Percentiles rank a stretch among this genome's conserved stretches.
Conservation (phyloP, 2,888 invertebrate species). For the Caenorhabditis angaria region DNA sequence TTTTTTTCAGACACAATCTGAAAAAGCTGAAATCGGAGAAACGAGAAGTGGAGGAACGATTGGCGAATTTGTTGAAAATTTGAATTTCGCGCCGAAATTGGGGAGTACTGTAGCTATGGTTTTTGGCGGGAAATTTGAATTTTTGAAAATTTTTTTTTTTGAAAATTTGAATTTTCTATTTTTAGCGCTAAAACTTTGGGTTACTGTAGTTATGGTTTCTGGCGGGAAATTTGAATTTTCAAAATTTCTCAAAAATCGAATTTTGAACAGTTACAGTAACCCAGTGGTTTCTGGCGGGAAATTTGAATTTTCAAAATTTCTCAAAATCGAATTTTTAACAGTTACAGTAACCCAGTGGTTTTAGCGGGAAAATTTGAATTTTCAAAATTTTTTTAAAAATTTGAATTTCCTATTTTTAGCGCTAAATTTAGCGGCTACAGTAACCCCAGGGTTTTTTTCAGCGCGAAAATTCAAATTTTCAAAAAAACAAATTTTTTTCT, state of each 20-base stretch:
- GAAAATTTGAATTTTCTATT: too few species aligned
- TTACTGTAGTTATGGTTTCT: neutral
- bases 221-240: too few species aligned
- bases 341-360: too few species aligned
- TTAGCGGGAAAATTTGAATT: neutral
- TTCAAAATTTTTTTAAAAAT: too few species aligned
- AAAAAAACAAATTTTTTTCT: too few species aligned
- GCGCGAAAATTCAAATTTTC: too few species aligned
- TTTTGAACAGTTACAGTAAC: too few species aligned
- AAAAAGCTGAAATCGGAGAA: conserved; percentile 36
- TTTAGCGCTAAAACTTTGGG: neutral
- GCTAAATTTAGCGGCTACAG: neutral
- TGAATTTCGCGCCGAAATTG: neutral
- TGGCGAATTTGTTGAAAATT: conserved; percentile 32
- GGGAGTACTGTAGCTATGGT: neutral
- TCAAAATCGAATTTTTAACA: too few species aligned
- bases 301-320: too few species aligned
- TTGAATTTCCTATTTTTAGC: neutral
- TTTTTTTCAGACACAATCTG: conserved; percentile 19
- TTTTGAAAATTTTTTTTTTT: too few species aligned
- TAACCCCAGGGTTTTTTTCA: too few species aligned
- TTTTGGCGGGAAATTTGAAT: neutral
- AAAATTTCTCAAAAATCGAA: too few species aligned
- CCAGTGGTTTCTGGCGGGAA: neutral
- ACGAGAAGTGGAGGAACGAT: conserved; percentile 29